Base-by-base conservation (phyloP, 1,140 invertebrate genomes). In the Brachionus plicatilis region DNA sequence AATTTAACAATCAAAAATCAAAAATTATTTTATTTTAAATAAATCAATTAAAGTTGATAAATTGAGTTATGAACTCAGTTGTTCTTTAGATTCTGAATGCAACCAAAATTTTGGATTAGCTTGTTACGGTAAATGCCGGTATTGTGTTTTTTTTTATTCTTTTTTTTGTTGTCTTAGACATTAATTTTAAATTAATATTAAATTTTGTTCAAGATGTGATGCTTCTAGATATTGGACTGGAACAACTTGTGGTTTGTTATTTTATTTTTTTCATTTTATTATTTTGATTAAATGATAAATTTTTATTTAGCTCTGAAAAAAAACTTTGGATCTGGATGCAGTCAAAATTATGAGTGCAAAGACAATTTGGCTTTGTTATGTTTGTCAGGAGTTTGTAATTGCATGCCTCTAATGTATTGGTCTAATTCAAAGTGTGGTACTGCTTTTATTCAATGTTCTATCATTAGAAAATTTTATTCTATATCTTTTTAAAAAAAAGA, bases 371-470 rank as follows among this genome's bases (percentile, higher is more conserved):
- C 29, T 17, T 43, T 72, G 8, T 6, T 72, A 41, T 72, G 68
- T 17, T 41, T 72, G 17, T 20, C 33, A n/a, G 17, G 17, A 20
- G 37, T 45, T 45, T 72, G 68, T 5, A 53, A 24, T 33, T 80
- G 76, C 12, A 80, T 33, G 24, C 43, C 43, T 7, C 29, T 80
- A 14, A 80, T 80, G 76, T 80, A 80, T 53, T 80, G 76, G 76
- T 56, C 47, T 17, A 20, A 17, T 41, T 33, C 50, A 56, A 56
- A 80, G 33, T 80, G 76, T 65, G 50, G 76, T 80, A 56, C 17
- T 6, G 2, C 20, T 9, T 17, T 17, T 12, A 7, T 9, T 20
- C 14, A 14, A 24, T n/a, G 7, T 47, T 41, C 20, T 4, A 17
- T n/a, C n/a, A n/a, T 8, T 41, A 27, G 3, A 2, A 11, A 17